Evolutionary conservation across 2,113 vertebrate genomes (phyloP), one percentile per base, ranked within the genome.

Genomic region (Ptilonorhynchus violaceus): DNA sequence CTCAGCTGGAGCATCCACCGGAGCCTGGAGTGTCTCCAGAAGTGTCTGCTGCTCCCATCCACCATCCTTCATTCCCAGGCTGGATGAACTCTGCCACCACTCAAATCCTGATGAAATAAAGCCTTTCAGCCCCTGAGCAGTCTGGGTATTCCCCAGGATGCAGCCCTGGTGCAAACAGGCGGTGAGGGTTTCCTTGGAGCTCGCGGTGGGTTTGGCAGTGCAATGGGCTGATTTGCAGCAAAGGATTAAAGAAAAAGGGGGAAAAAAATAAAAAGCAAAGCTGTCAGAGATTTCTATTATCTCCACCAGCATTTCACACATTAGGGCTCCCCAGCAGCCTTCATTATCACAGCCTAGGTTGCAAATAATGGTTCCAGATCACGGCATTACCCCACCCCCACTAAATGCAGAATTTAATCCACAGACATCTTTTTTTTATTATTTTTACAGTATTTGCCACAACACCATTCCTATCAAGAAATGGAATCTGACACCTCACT

Each of bases 1-100:
- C 42, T 58, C 42, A 37, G 12, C 42, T 33, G 6, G 28, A 68
- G 31, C 58, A 18, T 33, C 77, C 0, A 0, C 31, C 10, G 0
- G 11, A 19, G 10, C 37, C 53, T n/a, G 59, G 37, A 33, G 49
- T 1, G 15, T 31, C 55, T 50, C 46, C 76, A 35, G 76, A 49
- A 35, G 31, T 41, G 8, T 30, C 60, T n/a, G 22, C 67, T 52
- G 55, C 64, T 70, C 23, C 55, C 78, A 56, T 33, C 64, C 44
- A 11, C 3, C 3, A 5, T 11, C 44, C 30, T 35, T 10, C 56
- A 9, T 3, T 68, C 22, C 47, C 49, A 19, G 15, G 39, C 50
- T 44, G 35, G 12, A 27, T 23, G 10, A 58, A 23, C 21, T 20
- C 35, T 35, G 22, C 22, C 52, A 35, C 44, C 24, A 6, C 0